Evolutionary conservation across 2,113 vertebrate species (phyloP).

Genomic region (Mesembrinibis cayennensis): DNA sequence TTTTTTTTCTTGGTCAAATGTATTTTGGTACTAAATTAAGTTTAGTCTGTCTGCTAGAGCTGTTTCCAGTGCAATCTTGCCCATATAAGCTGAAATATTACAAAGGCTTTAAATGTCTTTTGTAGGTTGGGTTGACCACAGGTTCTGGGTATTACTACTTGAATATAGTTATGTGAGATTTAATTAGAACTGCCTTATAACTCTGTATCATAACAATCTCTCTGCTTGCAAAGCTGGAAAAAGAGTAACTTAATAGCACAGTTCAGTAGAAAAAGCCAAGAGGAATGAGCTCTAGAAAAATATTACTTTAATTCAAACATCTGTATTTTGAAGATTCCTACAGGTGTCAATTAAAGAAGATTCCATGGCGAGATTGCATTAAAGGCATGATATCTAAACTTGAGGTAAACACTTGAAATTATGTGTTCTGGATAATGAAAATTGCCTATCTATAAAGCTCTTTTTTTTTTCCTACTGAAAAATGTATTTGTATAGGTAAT

Average conservation of each 20-base stretch:
- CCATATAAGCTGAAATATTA: background rate
- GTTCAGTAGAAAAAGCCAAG: constrained; percentile 19
- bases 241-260: constrained; percentile 16
- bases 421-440: background rate
- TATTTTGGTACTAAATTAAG: background rate
- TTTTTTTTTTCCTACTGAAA: constrained; percentile 30
- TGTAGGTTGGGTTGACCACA: background rate
- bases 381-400: background rate
- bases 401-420: constrained; percentile 29
- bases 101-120: background rate
- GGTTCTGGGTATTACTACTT: background rate
- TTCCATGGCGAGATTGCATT: background rate
- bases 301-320: constrained; percentile 39
- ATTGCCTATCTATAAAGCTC: background rate
- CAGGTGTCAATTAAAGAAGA: constrained; percentile 13
- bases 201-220: constrained; percentile 41
- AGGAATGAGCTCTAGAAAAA: constrained; percentile 17
- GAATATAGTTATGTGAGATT: background rate
- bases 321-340: constrained; percentile 48
- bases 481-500: constrained; percentile 59
- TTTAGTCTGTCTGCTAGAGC: background rate
- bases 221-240: constrained; percentile 7
- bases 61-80: background rate
- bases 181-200: constrained; percentile 35
- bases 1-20: background rate